Conservation (phyloP, 2,888 invertebrate genomes). For the Eilema depressum region DNA sequence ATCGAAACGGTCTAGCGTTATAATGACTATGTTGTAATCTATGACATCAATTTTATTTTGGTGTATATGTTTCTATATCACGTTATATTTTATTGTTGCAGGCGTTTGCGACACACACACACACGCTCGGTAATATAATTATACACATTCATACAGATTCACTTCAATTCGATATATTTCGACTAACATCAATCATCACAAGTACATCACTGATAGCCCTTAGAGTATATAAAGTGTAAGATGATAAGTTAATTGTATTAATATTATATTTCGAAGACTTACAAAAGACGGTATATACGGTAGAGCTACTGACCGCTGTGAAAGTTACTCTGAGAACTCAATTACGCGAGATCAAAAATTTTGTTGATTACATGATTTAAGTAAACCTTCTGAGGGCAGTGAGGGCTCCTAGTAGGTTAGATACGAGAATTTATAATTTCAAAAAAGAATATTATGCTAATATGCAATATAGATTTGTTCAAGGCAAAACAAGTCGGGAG, state of each 20-base stretch:
- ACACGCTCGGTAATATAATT: constrained; percentile 27
- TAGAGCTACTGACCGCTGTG: too few species aligned
- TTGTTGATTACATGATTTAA: background rate
- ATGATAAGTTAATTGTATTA: background rate
- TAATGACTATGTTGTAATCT: constrained; percentile 28
- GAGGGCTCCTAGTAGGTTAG: background rate
- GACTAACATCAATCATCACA: constrained; percentile 7
- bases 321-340: background rate
- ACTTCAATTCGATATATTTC: constrained; percentile 24
- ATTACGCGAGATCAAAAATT: background rate
- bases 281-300: background rate
- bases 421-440: background rate
- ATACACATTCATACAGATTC: constrained; percentile 29
- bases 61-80: constrained; percentile 39
- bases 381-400: background rate
- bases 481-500: too few species aligned
- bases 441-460: too few species aligned
- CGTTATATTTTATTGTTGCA: constrained; percentile 25
- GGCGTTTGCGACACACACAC: constrained; percentile 34
- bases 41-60: constrained; percentile 36
- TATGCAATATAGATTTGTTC: too few species aligned
- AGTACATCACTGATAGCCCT: background rate
- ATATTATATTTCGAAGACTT: background rate
- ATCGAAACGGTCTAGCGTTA: constrained; percentile 41
- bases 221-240: constrained; percentile 16